phyloP scores from a whole-genome alignment of 2,888 invertebrate species.

The Euzetes globulus region DNA sequence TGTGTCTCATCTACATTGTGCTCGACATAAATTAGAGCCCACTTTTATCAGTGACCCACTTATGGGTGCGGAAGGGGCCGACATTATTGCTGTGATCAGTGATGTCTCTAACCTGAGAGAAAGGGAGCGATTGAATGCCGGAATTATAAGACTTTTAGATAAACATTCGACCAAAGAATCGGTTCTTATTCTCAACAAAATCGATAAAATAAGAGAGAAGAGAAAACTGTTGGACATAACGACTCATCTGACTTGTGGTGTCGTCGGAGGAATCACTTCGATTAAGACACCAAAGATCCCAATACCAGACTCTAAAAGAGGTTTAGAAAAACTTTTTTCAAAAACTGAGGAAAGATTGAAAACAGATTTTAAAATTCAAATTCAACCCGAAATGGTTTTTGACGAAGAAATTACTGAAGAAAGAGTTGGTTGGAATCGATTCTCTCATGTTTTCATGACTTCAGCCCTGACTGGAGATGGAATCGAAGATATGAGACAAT shows the following conservation, averaged over 20 bases:
- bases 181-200: slow-evolving; percentile 83
- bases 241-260: slow-evolving; percentile 58
- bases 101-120: slow-evolving; percentile 67
- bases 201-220: slow-evolving; percentile 52
- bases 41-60: slow-evolving; percentile 57
- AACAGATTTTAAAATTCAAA: background rate
- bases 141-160: slow-evolving; percentile 62
- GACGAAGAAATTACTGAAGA: slow-evolving; percentile 39
- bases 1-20: slow-evolving; percentile 60
- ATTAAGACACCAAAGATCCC: background rate
- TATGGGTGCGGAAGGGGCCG: slow-evolving; percentile 56
- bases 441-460: slow-evolving; percentile 82
- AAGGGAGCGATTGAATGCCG: slow-evolving; percentile 60
- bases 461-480: slow-evolving; percentile 75
- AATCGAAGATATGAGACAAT: slow-evolving; percentile 63
- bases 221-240: slow-evolving; percentile 65
- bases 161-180: slow-evolving; percentile 53
- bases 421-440: slow-evolving; percentile 61
- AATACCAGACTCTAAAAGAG: background rate
- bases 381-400: background rate
- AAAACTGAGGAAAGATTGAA: slow-evolving; percentile 34
- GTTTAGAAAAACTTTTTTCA: slow-evolving; percentile 35
- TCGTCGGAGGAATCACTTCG: slow-evolving; percentile 44
- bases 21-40: slow-evolving; percentile 48
- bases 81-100: slow-evolving; percentile 76